Base-by-base conservation (phyloP, 2,888 invertebrate species). In the Chrysolina oricalcia region DNA sequence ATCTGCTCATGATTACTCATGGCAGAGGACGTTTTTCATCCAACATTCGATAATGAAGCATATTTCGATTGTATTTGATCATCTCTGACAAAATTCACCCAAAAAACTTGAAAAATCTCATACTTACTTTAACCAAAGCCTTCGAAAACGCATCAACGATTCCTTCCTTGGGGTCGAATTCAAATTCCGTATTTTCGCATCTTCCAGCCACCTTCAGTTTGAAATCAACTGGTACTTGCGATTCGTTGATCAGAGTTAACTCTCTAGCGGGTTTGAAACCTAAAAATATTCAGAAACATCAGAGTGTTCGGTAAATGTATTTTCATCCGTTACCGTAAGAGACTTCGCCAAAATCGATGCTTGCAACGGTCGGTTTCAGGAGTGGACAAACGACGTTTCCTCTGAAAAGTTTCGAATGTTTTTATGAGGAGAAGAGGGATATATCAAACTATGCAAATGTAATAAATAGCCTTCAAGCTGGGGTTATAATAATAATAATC, bases 341-440 rank as follows among this genome's bases (percentile, higher is more conserved):
- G 15, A 91, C 89, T 59, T 84, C 86, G 48, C 91, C 92, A 84
- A 93, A 93, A 86, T 92, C 90, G 64, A 93, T 85, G 77, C 88
- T 89, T 0, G 89, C 88, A 48, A 89, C 87, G 78, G 91, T 90
- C 79, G 92, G 91, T 83, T 86, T 89, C 35, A 93, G 83, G 10
- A 91, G 89, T 1, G 93, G 93, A 82, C 91, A 92, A 72, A 93
- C 87, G 1, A 93, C 89, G 83, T 89, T 90, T 17, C 93, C 93
- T 81, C 93, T 93, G 86, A 76, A 90, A 89, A 74, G 67, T n/a
- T n/a, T 76, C 17, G 15, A 19, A 21, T 35, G 0, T 6, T 35
- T 8, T 35, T 35, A 35, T 35, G 8, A 35, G 27, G 27, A 27
- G 27, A 27, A 27, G 2, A 27, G 27, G 5, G 27, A 27, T 27